Evolutionary conservation across 2,797 vertebrate genomes (phyloP), one percentile per base, ranked within the genome.

Genomic region (Phoxinus dragarum): DNA sequence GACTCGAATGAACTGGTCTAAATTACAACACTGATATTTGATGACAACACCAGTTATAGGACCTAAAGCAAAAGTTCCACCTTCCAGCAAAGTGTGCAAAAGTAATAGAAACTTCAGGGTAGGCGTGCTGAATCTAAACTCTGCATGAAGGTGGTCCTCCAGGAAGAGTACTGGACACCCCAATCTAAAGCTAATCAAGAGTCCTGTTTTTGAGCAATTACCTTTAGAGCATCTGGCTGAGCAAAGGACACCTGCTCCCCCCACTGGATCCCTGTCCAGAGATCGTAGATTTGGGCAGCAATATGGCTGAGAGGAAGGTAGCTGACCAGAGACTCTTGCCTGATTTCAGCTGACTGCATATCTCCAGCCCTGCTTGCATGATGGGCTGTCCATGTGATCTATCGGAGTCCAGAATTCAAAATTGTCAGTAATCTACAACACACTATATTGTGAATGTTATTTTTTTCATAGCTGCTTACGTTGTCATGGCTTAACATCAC

Each of bases 401-500:
- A 91, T 86, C 80, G 72, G 54, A 86, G 66, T 73, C 21, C 23
- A 82, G 2, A 82, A 52, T 19, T 66, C 14, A 86, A 67, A 84
- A 38, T 34, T 9, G 38, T 61, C 69, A 59, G 5, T 81, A 56
- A 69, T 61, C 12, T 38, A 73, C n/a, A 84, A 31, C 9, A 82
- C 6, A 19, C 19, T 56, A 16, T 64, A 31, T 8, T 61, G 59
- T 68, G 23, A 68, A 52, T 34, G 21, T 12, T 0, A 44, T 42
- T 61, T 61, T 40, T 40, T 61, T 23, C 14, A 27, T 52, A 0
- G 19, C 19, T 27, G 82, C 85, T 59, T 94, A 98, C 97, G 16
- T 97, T 98, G 91, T 98, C 97, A 42, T 98, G 97, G 84, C 96
- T 98, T 90, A 98, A 93, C 97, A 98, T 98, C 80, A 96, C 97